Base-by-base conservation (phyloP, 2,797 vertebrate genomes). In the Chloroceryle inda region DNA sequence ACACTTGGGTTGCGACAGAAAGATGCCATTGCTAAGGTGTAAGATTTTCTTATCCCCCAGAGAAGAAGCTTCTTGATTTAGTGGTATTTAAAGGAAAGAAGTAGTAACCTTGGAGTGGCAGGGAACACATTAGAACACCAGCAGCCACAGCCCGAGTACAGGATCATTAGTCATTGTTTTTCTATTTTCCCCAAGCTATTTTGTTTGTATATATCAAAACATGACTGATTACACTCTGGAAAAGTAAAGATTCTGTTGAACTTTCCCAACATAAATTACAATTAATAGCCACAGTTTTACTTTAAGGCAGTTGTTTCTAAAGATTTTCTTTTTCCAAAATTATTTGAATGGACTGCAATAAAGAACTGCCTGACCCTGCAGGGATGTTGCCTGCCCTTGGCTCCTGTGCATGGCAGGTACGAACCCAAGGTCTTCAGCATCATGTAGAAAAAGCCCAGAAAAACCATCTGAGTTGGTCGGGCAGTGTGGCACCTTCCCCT, bases 151-250 rank as follows among this genome's bases (percentile, higher is more conserved):
- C 37, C 62, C 18, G 15, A 59, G 38, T 64, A 9, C 38, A 47
- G 78, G 6, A 55, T 63, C 81, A 85, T 94, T 84, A 92, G 59
- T 92, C 87, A 67, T 71, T 68, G 75, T n/a, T 94, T 86, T 92
- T 78, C 79, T 37, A 45, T 72, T 94, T 86, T 72, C 78, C 74
- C 52, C 72, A 23, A 82, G 88, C 66, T 74, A 53, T 90, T 90
- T 93, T 79, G 80, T 86, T 95, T 89, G 81, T 84, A 52, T 76
- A 37, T 78, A 81, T 78, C 89, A 88, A 77, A 93, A 75, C 38
- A 94, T 93, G 72, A 96, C 77, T 50, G 86, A 96, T 95, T 68
- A 82, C 53, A 61, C 49, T 40, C 68, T 18, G 64, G 62, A 76
- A 79, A 85, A 87, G 61, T 68, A 72, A 82, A 86, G 76, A 74